Evolutionary conservation across 2,113 vertebrate genomes (phyloP).

Genomic region (Arvicanthis niloticus): DNA sequence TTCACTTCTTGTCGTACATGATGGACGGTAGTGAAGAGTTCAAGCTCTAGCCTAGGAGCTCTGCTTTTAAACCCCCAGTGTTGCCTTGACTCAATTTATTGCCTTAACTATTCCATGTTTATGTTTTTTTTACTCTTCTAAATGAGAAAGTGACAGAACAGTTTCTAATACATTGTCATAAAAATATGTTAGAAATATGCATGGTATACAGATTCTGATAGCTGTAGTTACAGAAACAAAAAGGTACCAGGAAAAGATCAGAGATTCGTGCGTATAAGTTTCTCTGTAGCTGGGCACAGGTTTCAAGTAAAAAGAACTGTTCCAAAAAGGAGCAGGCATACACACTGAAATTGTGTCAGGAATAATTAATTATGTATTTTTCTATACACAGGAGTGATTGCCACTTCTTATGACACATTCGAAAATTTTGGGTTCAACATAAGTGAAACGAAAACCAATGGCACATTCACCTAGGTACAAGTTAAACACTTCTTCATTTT

Average conservation of each 20-base stretch:
- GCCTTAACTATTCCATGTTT: background rate
- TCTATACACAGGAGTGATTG: background rate
- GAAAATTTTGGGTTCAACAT: background rate
- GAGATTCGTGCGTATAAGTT: background rate
- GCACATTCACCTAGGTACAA: background rate
- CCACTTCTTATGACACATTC: constrained; percentile 6
- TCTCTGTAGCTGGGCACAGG: background rate
- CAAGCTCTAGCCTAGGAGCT: background rate
- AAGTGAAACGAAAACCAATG: background rate
- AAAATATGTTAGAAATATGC: background rate
- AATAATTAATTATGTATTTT: background rate
- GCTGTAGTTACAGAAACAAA: background rate
- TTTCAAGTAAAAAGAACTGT: constrained; percentile 32
- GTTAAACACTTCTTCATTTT: background rate
- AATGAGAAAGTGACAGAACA: background rate
- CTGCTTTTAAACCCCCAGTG: background rate
- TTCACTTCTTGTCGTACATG: background rate
- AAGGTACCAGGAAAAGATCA: constrained; percentile 3
- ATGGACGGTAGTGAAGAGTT: background rate
- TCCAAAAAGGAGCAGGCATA: background rate
- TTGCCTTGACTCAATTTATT: background rate
- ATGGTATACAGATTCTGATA: background rate
- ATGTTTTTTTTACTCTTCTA: background rate
- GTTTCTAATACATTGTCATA: background rate
- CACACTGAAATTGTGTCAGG: constrained; percentile 5